Evolutionary conservation across 2,888 invertebrate genomes (phyloP), one percentile per base, ranked within the genome.

Genomic region (Glomeris marginata): DNA sequence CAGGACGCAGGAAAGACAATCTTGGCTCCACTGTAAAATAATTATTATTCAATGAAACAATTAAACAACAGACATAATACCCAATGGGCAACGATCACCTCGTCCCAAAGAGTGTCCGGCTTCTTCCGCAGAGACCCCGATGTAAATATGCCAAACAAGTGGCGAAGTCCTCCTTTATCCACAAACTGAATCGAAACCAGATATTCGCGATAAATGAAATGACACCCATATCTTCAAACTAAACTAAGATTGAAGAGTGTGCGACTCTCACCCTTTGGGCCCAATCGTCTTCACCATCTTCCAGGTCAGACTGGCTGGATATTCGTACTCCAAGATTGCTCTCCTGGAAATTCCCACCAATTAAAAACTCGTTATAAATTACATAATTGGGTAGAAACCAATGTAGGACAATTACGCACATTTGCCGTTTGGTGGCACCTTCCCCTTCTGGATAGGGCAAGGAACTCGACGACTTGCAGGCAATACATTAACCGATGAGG

Each of bases 401-500:
- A n/a, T n/a, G n/a, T n/a, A n/a, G n/a, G n/a, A n/a, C n/a, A n/a
- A n/a, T n/a, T 8, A 28, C 28, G 4, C 28, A 28, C 28, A 28
- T 28, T 28, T 28, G 28, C 4, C 8, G 28, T 5, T 28, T 28
- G 28, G 28, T 28, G 28, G 28, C 28, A 28, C 28, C 8, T 28
- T 3, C 28, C 28, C 13, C 43, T 22, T 22, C 45, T 45, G 2
- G 37, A 20, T 4, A 38, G 36, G 18, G 45, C 75, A 21, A 85
- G 68, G 36, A 80, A 80, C 64, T 86, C 86, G 0, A 92, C 84
- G 56, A 92, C 91, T 65, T 91, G 90, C 53, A 92, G 68, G 0
- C 88, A 88, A 65, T 94, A 94, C 87, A 92, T 91, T 47, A 94
- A 76, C 64, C 90, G 90, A 67, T 92, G 92, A 1, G 91, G 84